Conservation (phyloP, 2,797 vertebrate species). For the Sarcoramphus papa region DNA sequence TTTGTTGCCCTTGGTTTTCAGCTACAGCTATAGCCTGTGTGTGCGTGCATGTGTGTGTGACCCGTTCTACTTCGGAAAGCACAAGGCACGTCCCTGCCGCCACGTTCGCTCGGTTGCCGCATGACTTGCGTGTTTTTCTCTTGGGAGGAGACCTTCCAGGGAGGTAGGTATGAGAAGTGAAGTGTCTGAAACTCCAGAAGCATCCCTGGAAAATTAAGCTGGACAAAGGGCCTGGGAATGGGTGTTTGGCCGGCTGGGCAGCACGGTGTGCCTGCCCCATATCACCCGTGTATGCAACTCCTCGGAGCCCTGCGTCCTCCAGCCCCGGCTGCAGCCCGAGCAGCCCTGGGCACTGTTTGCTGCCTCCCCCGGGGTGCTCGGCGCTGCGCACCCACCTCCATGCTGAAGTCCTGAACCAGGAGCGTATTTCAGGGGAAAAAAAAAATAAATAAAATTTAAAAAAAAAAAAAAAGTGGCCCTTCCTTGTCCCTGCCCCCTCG, state of each 20-base stretch:
- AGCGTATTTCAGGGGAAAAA: neutral
- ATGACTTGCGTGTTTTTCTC: neutral
- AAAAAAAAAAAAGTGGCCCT: neutral
- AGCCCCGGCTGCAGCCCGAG: neutral
- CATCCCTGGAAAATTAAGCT: neutral
- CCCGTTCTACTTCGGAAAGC: neutral
- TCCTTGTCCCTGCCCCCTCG: neutral
- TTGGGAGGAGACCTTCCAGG: neutral
- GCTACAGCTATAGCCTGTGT: neutral
- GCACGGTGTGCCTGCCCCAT: neutral
- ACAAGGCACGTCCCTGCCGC: neutral
- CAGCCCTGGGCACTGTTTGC: neutral
- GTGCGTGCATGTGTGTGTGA: neutral
- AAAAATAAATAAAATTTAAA: too few species aligned
- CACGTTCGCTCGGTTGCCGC: neutral
- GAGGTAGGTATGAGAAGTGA: neutral
- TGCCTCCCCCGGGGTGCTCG: neutral
- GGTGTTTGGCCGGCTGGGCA: neutral
- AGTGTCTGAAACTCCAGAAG: neutral
- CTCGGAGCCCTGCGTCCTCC: neutral
- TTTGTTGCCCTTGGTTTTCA: slow-evolving; percentile 14
- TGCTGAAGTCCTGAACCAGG: neutral
- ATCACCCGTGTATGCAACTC: neutral
- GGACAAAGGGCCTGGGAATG: neutral
- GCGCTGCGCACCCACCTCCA: neutral